Evolutionary conservation across 2,113 vertebrate genomes (phyloP).

Genomic region (Osmerus eperlanus): DNA sequence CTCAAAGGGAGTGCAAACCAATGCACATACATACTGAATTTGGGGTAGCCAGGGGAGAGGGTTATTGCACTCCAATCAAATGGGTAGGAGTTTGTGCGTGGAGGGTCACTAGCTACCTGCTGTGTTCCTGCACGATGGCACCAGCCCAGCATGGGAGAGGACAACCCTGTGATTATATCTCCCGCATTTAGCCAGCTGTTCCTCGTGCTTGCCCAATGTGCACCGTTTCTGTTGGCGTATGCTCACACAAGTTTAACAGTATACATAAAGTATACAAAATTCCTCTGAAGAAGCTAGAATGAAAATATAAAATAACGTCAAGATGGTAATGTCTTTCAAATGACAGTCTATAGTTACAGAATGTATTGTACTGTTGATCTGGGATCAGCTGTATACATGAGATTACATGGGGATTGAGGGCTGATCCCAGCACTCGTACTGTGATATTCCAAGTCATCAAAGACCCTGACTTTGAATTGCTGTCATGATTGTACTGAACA

Average conservation of each 20-base stretch:
- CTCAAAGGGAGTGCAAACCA: too few relatives aligned
- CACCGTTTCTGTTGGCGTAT: background rate
- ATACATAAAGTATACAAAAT: too few relatives aligned
- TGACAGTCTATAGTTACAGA: background rate
- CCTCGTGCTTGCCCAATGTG: background rate
- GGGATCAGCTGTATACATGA: too few relatives aligned
- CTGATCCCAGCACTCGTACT: too few relatives aligned
- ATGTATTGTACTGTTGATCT: too few relatives aligned
- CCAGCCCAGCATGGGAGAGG: background rate
- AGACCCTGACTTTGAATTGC: background rate
- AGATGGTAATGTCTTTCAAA: background rate
- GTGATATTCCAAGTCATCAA: background rate
- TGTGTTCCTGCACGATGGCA: conserved; percentile 6
- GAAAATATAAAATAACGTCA: background rate
- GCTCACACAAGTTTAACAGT: too few relatives aligned
- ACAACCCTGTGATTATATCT: conserved; percentile 22
- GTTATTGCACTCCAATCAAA: too few relatives aligned
- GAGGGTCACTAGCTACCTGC: background rate
- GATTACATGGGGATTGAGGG: too few relatives aligned
- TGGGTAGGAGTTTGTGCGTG: background rate
- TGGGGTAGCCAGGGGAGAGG: too few relatives aligned
- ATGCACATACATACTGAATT: too few relatives aligned
- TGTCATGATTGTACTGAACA: background rate
- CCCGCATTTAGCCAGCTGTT: background rate
- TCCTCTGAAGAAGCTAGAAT: too few relatives aligned